A percentile compares a stretch with the other conserved stretches of the same genome.
Conservation (phyloP, 37 sponge, comb jelly and placozoan genomes). For the Tethya wilhelma region DNA sequence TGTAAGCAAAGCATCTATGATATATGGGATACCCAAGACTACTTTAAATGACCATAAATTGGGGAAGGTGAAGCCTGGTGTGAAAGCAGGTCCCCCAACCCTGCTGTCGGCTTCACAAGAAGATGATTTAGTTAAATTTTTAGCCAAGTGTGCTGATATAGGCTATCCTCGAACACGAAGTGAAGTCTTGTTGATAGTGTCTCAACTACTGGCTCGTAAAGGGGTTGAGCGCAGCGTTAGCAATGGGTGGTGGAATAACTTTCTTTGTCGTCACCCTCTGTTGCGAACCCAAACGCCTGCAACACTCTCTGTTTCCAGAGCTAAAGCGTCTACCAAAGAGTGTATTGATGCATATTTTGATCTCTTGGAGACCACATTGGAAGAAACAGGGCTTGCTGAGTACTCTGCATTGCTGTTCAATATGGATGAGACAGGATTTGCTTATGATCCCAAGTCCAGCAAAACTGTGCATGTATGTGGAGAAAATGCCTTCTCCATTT, state of each 20-base stretch:
- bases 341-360: constrained; percentile 28
- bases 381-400: constrained; percentile 39
- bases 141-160: too few relatives aligned
- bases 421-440: constrained; percentile 47
- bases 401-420: constrained; percentile 38
- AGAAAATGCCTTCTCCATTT: constrained; percentile 7
- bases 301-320: constrained; percentile 18
- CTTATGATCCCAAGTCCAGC: constrained; percentile 3
- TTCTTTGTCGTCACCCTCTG: constrained; percentile 14
- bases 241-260: constrained; percentile 23
- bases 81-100: too few relatives aligned
- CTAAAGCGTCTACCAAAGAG: constrained; percentile 13
- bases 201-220: too few relatives aligned
- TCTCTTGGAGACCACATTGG: constrained; percentile 14
- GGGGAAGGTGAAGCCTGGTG: too few relatives aligned
- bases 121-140: too few relatives aligned
- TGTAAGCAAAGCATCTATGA: too few relatives aligned
- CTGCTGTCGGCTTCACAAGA: too few relatives aligned
- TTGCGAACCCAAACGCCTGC: constrained; percentile 12
- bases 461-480: constrained; percentile 17
- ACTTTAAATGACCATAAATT: too few relatives aligned
- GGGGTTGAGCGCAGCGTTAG: not conserved
- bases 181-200: too few relatives aligned
- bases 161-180: too few relatives aligned
- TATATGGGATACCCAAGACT: too few relatives aligned